Percentiles rank a stretch among this genome's conserved stretches.
Evolutionary conservation across 2,888 invertebrate species (phyloP).

Genomic region (Acronicta psi): DNA sequence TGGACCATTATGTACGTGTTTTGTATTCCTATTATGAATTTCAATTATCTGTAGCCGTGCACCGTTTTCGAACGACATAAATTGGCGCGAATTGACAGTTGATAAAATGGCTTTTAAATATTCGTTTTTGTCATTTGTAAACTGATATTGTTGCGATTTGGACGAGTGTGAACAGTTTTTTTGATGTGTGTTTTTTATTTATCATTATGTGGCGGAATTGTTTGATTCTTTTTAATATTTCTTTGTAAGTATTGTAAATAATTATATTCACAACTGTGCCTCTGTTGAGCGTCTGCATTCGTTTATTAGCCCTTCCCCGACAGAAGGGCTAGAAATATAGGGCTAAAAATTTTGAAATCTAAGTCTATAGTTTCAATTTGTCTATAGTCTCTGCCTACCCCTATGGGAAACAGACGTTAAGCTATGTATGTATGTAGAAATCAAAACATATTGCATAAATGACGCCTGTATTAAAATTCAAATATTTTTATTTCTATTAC

Average conservation of each 20-base stretch:
- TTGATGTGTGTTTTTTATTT: neutral
- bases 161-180: neutral
- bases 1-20: slow-evolving; percentile 12
- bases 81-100: slow-evolving; percentile 14
- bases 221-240: slow-evolving; percentile 11
- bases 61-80: slow-evolving; percentile 19
- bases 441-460: too few relatives aligned
- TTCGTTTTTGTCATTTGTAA: neutral
- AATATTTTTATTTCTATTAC: too few relatives aligned
- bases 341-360: too few relatives aligned
- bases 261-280: too few relatives aligned
- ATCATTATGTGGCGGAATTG: slow-evolving; percentile 20
- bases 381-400: too few relatives aligned
- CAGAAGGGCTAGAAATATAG: too few relatives aligned
- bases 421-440: too few relatives aligned
- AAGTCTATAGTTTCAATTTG: too few relatives aligned
- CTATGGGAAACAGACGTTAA: too few relatives aligned
- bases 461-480: too few relatives aligned
- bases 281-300: too few relatives aligned
- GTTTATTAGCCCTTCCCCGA: too few relatives aligned
- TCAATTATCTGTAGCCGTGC: slow-evolving; percentile 17
- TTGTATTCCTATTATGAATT: slow-evolving; percentile 11
- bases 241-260: slow-evolving; percentile 12
- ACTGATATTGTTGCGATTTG: neutral
- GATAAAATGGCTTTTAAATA: slow-evolving; percentile 3